Evolutionary conservation across 2,797 vertebrate genomes (phyloP).

Genomic region (Pelochelys cantorii): DNA sequence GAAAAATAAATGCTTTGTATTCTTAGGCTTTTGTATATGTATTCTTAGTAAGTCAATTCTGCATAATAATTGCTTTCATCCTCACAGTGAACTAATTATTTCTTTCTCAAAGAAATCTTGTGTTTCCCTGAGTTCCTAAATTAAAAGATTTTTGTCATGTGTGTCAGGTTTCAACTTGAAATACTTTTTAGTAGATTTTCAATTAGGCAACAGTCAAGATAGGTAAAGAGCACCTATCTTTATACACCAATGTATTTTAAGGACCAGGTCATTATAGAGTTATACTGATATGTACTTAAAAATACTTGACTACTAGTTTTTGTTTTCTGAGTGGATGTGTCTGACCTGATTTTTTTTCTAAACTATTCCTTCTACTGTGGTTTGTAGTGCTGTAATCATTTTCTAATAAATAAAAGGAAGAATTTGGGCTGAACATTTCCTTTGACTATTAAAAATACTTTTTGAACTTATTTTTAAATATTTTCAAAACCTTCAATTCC

Average conservation of each 20-base stretch:
- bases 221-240: not conserved
- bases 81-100: not conserved
- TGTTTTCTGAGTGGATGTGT: not conserved
- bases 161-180: not conserved
- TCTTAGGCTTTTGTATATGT: not conserved
- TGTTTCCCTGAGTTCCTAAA: not conserved
- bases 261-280: not conserved
- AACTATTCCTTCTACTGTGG: not conserved
- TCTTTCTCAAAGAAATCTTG: not conserved
- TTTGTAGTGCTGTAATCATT: not conserved
- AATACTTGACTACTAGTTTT: not conserved
- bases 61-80: not conserved
- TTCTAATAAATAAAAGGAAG: not conserved
- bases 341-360: not conserved
- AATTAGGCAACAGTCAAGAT: not conserved
- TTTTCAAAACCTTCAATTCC: not conserved
- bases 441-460: not conserved
- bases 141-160: not conserved
- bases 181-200: not conserved
- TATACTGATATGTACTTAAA: not conserved
- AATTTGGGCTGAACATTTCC: not conserved
- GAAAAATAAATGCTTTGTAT: not conserved
- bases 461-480: not conserved
- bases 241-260: not conserved
- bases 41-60: not conserved